These are phyloP conservation scores for Cavia porcellus DNA, from an alignment of 2,113 vertebrate genomes.

Conservation along the genomic window DNA sequence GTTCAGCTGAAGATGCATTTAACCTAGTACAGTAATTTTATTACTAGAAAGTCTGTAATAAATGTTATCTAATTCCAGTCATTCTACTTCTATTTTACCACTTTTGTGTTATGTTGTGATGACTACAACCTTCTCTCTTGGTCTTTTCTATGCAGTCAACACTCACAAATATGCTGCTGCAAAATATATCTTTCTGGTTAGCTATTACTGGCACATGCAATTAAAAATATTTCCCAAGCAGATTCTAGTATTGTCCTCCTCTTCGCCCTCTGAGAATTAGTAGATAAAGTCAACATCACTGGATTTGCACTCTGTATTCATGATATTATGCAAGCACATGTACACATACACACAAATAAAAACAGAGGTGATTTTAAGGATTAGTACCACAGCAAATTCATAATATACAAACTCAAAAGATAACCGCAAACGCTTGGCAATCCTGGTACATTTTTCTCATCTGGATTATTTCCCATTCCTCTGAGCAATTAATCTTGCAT, in stretches of 20 bases:
- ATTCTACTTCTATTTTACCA: neutral
- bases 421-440: slow-evolving; percentile 62
- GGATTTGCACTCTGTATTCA: neutral
- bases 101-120: neutral
- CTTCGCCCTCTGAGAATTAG: neutral
- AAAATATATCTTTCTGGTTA: neutral
- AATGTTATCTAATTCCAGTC: neutral
- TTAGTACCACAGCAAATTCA: slow-evolving; percentile 63
- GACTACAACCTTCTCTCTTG: neutral
- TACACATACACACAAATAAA: neutral
- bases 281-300: neutral
- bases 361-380: neutral
- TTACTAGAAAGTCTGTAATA: slow-evolving; percentile 14
- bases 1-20: neutral
- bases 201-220: neutral
- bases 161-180: neutral
- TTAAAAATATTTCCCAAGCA: neutral
- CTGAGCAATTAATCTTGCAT: slow-evolving; percentile 11
- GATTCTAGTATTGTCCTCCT: neutral
- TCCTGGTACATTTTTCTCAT: slow-evolving; percentile 41
- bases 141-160: neutral
- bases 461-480: slow-evolving; percentile 49
- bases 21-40: slow-evolving; percentile 2
- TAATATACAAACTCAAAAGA: slow-evolving; percentile 8
- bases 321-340: neutral